Percentiles rank a stretch among this genome's conserved stretches.
Conservation (phyloP, 2,888 invertebrate genomes). For the Ptychoptera contaminata region DNA sequence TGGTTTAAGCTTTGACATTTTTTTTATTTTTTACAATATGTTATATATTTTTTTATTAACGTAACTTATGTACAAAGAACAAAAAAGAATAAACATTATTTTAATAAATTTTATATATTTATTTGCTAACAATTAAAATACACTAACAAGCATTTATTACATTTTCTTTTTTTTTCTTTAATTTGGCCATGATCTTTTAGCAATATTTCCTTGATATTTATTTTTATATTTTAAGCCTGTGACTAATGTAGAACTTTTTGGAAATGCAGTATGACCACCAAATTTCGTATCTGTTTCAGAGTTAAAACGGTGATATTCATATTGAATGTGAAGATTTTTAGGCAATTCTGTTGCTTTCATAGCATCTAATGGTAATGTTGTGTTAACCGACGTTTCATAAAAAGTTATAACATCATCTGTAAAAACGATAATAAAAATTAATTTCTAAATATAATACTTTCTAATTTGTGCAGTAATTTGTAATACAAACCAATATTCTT, state of each 20-base stretch:
- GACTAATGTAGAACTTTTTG: constrained; percentile 69
- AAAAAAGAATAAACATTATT: too few species aligned
- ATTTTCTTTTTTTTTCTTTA: constrained; percentile 10
- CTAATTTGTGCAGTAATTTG: too few species aligned
- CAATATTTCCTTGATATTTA: constrained; percentile 60
- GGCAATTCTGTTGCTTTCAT: constrained; percentile 59
- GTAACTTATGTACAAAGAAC: too few species aligned
- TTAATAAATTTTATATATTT: too few species aligned
- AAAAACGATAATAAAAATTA: constrained; percentile 12
- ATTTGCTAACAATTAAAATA: too few species aligned
- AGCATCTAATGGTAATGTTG: constrained; percentile 55
- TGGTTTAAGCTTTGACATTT: too few species aligned
- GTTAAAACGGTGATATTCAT: constrained; percentile 68
- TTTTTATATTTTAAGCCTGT: constrained; percentile 65
- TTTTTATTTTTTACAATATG: too few species aligned
- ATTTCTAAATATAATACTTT: not conserved
- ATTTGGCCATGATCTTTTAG: constrained; percentile 48
- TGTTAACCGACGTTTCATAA: constrained; percentile 55
- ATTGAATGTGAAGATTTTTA: constrained; percentile 70
- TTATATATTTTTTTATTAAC: too few species aligned
- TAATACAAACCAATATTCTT: constrained; percentile 45
- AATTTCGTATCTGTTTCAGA: constrained; percentile 61
- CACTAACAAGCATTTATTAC: too few species aligned
- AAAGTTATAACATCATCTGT: constrained; percentile 52
- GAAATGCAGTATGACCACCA: constrained; percentile 68